phyloP scores from a whole-genome alignment of 2,113 vertebrate species.

The Phalacrocorax brasilianus region DNA sequence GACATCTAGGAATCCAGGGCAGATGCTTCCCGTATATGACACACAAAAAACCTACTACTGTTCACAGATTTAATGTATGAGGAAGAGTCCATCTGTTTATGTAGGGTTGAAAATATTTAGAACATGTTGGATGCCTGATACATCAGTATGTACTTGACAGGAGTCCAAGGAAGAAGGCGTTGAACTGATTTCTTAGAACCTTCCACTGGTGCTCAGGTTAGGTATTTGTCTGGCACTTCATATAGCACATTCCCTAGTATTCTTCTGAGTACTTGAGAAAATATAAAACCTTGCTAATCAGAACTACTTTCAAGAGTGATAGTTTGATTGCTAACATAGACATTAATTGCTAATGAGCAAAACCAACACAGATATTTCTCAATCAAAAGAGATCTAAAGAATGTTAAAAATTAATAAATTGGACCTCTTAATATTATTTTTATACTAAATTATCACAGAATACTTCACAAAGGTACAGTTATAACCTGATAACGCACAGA shows the following conservation, averaged over 20 bases:
- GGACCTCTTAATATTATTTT: constrained; percentile 23
- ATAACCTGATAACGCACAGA: neutral
- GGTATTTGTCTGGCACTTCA: neutral
- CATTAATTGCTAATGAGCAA: neutral
- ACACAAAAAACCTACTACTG: neutral
- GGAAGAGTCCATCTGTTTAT: neutral
- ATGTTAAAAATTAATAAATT: constrained; percentile 34
- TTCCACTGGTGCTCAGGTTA: neutral
- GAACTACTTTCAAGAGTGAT: neutral
- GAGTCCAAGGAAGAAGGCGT: neutral
- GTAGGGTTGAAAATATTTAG: neutral
- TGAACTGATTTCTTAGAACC: neutral
- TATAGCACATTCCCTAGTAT: neutral
- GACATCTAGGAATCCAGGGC: neutral
- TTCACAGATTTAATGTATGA: neutral
- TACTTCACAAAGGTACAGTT: constrained; percentile 54
- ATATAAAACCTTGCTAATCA: neutral
- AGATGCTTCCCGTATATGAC: neutral
- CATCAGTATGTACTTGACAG: neutral
- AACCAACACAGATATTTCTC: neutral
- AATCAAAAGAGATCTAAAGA: neutral
- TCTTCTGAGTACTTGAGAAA: neutral
- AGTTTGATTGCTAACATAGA: neutral
- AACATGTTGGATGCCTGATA: neutral
- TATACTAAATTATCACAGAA: constrained; percentile 39